Evolutionary conservation across 2,888 invertebrate species (phyloP).

Genomic region (Agrotis clavis): DNA sequence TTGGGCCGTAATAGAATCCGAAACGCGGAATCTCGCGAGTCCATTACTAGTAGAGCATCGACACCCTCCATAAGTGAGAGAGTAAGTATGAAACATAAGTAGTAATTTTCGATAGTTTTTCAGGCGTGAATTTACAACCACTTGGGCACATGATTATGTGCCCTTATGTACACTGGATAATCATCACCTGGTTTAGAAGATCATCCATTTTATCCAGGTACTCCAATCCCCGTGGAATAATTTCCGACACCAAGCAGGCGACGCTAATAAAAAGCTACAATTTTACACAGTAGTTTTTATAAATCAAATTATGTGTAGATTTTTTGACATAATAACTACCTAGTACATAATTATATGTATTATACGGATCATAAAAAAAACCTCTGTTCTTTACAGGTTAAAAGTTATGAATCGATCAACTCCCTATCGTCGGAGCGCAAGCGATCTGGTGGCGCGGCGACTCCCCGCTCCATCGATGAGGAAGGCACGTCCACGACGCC

Average conservation of each 20-base stretch:
- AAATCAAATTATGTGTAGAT: background rate
- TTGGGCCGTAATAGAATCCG: constrained; percentile 84
- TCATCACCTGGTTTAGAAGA: background rate
- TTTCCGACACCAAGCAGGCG: background rate
- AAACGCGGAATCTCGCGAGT: constrained; percentile 87
- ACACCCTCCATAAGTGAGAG: constrained; percentile 90
- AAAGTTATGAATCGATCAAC: constrained; percentile 93
- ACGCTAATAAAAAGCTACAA: background rate
- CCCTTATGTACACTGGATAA: background rate
- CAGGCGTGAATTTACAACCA: background rate
- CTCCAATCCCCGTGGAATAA: background rate
- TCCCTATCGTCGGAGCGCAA: constrained; percentile 92
- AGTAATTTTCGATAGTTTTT: background rate
- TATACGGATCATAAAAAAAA: background rate
- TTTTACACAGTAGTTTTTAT: background rate
- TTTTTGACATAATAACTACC: no score
- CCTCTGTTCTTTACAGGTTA: constrained; percentile 84
- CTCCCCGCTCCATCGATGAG: constrained; percentile 88
- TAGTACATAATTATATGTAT: no score
- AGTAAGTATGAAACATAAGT: constrained; percentile 72
- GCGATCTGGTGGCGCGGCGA: constrained; percentile 89
- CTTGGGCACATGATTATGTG: background rate
- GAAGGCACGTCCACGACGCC: constrained; percentile 85
- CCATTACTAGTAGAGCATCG: constrained; percentile 88
- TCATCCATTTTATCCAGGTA: background rate